phyloP scores from a whole-genome alignment of 1,140 invertebrate genomes.

The Drosophila kanapiae region DNA sequence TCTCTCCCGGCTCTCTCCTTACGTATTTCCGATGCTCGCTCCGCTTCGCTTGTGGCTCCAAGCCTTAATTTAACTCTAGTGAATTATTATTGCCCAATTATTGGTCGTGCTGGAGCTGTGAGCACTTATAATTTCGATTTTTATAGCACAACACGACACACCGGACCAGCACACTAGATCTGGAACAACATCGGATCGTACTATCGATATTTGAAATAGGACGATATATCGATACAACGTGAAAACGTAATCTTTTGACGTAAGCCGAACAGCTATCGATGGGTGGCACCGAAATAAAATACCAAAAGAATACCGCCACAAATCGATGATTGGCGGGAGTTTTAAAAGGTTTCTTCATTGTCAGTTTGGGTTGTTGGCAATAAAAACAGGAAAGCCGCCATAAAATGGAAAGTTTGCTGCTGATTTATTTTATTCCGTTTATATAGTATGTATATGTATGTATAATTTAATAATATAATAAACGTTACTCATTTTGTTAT shows the following conservation, averaged over 20 bases:
- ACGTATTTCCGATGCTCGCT: slow-evolving; percentile 27
- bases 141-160: slow-evolving; percentile 40
- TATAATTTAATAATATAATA: slow-evolving; percentile 73
- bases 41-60: neutral
- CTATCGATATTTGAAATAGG: too few species aligned
- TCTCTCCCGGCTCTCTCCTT: slow-evolving; percentile 27
- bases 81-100: slow-evolving; percentile 12
- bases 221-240: too few species aligned
- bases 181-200: too few species aligned
- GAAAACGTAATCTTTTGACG: too few species aligned
- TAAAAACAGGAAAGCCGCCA: slow-evolving; percentile 7
- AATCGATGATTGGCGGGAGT: neutral
- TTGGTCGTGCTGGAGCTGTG: slow-evolving; percentile 7
- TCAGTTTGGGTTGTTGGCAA: neutral
- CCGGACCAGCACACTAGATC: too few species aligned
- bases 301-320: neutral
- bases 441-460: slow-evolving; percentile 75
- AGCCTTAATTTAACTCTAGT: neutral
- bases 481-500: slow-evolving; percentile 75
- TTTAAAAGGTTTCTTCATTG: neutral
- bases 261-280: neutral
- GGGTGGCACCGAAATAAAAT: neutral
- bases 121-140: slow-evolving; percentile 55
- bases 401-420: slow-evolving; percentile 52
- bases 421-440: slow-evolving; percentile 74